These are phyloP conservation scores for Sarcophaga variegata DNA, from an alignment of 2,888 invertebrate species.

Conservation along the genomic window DNA sequence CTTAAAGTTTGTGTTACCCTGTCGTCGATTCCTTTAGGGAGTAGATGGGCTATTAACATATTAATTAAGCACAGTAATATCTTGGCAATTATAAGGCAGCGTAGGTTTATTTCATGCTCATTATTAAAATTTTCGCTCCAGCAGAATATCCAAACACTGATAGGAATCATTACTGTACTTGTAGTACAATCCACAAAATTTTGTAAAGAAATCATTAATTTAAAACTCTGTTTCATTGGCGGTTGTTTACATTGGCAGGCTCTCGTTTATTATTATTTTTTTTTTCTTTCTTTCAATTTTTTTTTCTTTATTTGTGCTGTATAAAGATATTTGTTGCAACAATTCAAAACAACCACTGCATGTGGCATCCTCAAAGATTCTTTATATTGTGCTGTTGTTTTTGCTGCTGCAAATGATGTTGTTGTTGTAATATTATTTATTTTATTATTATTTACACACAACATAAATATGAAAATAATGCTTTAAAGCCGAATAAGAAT, in stretches of 20 bases:
- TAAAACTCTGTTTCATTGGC: conserved; percentile 18
- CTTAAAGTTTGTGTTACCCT: too few relatives aligned
- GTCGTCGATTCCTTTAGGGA: too few relatives aligned
- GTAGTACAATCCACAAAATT: neutral
- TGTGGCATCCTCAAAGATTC: conserved; percentile 60
- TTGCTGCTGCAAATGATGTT: conserved; percentile 17
- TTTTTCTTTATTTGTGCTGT: neutral
- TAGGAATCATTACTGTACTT: too few relatives aligned
- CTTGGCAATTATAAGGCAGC: too few relatives aligned
- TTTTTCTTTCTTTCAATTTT: too few relatives aligned
- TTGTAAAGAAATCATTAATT: neutral
- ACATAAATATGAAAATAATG: conserved; percentile 45
- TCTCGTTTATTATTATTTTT: neutral
- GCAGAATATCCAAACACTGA: too few relatives aligned
- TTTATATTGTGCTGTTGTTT: conserved; percentile 30
- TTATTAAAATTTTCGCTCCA: too few relatives aligned
- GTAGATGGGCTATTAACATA: too few relatives aligned
- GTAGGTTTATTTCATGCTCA: too few relatives aligned
- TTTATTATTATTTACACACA: conserved; percentile 65
- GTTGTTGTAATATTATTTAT: conserved; percentile 57
- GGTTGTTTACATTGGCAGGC: conserved; percentile 26
- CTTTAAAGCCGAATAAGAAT: conserved; percentile 21
- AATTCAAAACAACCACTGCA: conserved; percentile 62
- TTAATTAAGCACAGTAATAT: too few relatives aligned
- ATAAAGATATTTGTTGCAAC: conserved; percentile 57